Evolutionary conservation across 2,888 invertebrate genomes (phyloP), one percentile per base, ranked within the genome.

Genomic region (Apotomis capreana): DNA sequence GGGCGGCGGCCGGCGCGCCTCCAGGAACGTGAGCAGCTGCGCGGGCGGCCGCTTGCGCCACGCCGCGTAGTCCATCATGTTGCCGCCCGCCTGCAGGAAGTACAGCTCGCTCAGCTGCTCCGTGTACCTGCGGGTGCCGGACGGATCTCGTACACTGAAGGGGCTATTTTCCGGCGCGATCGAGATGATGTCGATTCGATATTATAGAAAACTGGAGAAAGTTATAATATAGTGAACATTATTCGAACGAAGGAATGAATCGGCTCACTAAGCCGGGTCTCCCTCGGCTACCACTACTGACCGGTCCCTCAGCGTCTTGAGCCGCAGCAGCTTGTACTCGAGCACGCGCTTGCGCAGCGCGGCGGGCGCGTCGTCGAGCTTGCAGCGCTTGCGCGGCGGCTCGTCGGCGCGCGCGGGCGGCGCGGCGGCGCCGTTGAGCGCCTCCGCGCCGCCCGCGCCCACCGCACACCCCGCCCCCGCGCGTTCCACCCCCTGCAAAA

Each of bases 41-140:
- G 95, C 95, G 72, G 96, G 95, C 77, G 97, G 96, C 80, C 96
- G 94, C 88, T 97, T 97, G 79, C 96, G 96, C 96, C 97, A 98
- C 79, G 95, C 94, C 79, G 95, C 95, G 89, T 96, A 97, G 87
- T 98, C 98, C 95, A 97, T 96, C 94, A 98, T 95, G 91, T 97
- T 97, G 76, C 97, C 97, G 79, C 96, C 96, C 81, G 95, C 95
- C 91, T 97, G 97, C 81, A 98, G 95, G 91, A 97, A 98, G 94
- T 96, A 98, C 82, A 97, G 94, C 93, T 98, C 98, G 80, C 96
- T 95, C 80, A 96, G 95, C 90, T 96, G 95, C 86, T 97, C 97
- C 79, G 95, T 95, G 89, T 96, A 96, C 85, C 95, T 94, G 82
- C 67, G 84, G 26, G 5, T 0, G 26, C 15, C 12, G 15, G 55